Base-by-base conservation (phyloP, 2,797 vertebrate species). In the Chelonia mydas region DNA sequence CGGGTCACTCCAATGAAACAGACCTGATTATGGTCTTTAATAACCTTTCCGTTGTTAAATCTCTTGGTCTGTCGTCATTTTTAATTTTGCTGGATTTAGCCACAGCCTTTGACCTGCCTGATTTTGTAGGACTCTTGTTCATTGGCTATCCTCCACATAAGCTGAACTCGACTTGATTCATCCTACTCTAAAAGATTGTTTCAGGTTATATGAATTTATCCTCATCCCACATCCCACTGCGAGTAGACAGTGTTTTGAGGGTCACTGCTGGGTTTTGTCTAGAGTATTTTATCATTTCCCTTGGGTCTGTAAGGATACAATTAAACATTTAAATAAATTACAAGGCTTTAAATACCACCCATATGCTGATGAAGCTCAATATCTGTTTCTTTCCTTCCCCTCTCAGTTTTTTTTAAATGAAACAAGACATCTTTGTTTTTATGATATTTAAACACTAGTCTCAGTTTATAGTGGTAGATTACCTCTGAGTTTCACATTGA, bases 11-110 rank as follows among this genome's bases (percentile, higher is more conserved):
- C 82, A 79, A 92, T 0, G 27, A 87, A 84, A 94, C 54, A 74
- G 90, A 74, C 47, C 50, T 87, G 84, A 90, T 90, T 87, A 93
- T 95, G 33, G 50, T 83, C 90, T 96, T 97, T 93, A 88, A 95
- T 95, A 96, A 94, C 74, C 19, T 11, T 76, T 7, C 31, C 83
- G 83, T 87, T 76, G 65, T 94, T 84, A 95, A 81, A 93, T 28
- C 17, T 87, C 80, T 51, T 84, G 41, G 10, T 12, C 54, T 87
- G n/a, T 51, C 80, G 57, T 55, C 65, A 84, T 76, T 45, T 94
- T 91, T 86, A 77, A 84, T 2, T 1, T 33, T 23, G 47, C 37
- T 86, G 49, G 3, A 9, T 91, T 97, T 95, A 94, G 84, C 74
- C 25, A 1, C 15, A 88, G 80, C 57, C 51, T 86, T 81, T 95